Evolutionary conservation across 2,888 invertebrate genomes (phyloP), one percentile per base, ranked within the genome.

Genomic region (Nomada goodeniana): DNA sequence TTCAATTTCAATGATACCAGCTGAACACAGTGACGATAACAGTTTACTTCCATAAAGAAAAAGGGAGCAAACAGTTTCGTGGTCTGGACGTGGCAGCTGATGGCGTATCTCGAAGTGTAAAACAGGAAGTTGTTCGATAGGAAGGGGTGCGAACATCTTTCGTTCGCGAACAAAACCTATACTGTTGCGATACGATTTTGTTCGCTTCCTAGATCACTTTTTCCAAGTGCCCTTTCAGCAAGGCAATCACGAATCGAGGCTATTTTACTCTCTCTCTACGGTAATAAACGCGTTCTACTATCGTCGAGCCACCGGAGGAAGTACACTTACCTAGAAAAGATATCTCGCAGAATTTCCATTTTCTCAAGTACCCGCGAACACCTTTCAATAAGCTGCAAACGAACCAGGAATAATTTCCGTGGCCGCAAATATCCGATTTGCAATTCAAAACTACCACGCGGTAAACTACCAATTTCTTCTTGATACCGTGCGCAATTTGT

Each of bases 241-340:
- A 50, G 15, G 44, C n/a, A 70, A 79, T 76, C 60, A 79, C 70
- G 60, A 42, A 59, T 76, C 76, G 76, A 65, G 79, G 67, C 26
- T 80, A 77, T 84, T 86, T 83, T 81, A 82, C 86, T 85, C 82
- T 83, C 85, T 84, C 86, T 73, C 73, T 75, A 53, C 71, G 71
- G 52, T 47, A 68, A 75, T 84, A 87, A 87, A 86, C 82, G 84
- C 64, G 74, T 65, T 87, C 84, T 82, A 80, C 82, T 84, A 75
- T 77, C 84, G 64, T 18, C 76, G 67, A 18, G 74, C 59, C 60
- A 20, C 64, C 47, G 55, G 64, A 67, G 57, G 64, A 86, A 83
- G 82, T 80, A 83, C 76, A 81, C 82, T 86, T 86, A 83, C 83
- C 86, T 85, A 86, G 86, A 83, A 87, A 80, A 84, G 76, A 85